Conservation (phyloP, 2,113 vertebrate genomes). For the Aythya baeri region DNA sequence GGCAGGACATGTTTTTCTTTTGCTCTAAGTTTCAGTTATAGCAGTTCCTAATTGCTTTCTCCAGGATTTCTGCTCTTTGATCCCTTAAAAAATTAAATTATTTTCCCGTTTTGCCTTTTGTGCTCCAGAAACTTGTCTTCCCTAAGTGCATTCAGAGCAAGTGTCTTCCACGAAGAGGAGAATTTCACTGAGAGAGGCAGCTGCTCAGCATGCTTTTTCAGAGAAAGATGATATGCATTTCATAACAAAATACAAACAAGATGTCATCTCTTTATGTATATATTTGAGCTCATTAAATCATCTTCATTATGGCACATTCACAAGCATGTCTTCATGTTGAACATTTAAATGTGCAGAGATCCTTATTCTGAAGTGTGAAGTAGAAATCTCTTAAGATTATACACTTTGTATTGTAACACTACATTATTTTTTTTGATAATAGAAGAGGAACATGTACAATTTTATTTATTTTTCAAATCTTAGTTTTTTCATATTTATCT, state of each 20-base stretch:
- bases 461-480: not conserved
- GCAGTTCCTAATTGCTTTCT: not conserved
- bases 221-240: not conserved
- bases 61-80: not conserved
- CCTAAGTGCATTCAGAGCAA: not conserved
- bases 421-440: not conserved
- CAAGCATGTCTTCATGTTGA: not conserved
- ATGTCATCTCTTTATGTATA: not conserved
- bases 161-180: accelerated
- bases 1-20: not conserved
- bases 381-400: not conserved
- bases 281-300: slow-evolving; percentile 30
- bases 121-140: not conserved
- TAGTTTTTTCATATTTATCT: not conserved
- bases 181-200: not conserved
- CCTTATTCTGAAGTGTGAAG: not conserved
- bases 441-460: not conserved
- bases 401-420: not conserved
- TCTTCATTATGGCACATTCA: not conserved
- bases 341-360: not conserved
- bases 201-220: not conserved
- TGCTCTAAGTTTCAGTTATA: not conserved
- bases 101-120: not conserved
- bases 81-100: not conserved
- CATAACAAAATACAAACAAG: not conserved